phyloP scores from a whole-genome alignment of 2,113 vertebrate genomes.

The Pluvialis apricaria region DNA sequence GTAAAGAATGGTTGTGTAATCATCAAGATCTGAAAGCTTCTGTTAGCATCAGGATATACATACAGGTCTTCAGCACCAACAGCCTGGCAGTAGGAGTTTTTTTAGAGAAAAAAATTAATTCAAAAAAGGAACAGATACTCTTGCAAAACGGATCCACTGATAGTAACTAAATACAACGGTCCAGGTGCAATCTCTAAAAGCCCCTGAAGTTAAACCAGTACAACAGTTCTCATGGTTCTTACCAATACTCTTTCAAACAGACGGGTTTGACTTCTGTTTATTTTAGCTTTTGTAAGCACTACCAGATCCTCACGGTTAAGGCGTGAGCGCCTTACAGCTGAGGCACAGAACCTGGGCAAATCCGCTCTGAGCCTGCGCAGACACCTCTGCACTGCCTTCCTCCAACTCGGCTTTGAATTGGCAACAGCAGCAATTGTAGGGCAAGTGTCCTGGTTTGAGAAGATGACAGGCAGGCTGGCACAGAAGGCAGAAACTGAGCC shows the following conservation, averaged over 20 bases:
- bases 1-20: not conserved
- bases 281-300: not conserved
- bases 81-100: not conserved
- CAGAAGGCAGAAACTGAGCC: not conserved
- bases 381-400: rapidly evolving
- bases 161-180: not conserved
- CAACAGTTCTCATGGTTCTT: not conserved
- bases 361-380: not conserved
- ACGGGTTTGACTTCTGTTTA: not conserved
- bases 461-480: not conserved
- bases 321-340: too few relatives aligned
- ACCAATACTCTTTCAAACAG: not conserved
- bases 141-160: not conserved
- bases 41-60: not conserved
- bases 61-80: not conserved
- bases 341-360: not conserved
- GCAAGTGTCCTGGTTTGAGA: not conserved
- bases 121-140: not conserved
- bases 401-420: not conserved
- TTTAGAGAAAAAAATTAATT: not conserved
- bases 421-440: not conserved
- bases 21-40: not conserved
- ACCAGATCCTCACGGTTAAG: not conserved
- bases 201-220: not conserved
- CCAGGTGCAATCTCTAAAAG: not conserved